Conservation (phyloP, 2,888 invertebrate genomes). For the Drosophila quinaria region DNA sequence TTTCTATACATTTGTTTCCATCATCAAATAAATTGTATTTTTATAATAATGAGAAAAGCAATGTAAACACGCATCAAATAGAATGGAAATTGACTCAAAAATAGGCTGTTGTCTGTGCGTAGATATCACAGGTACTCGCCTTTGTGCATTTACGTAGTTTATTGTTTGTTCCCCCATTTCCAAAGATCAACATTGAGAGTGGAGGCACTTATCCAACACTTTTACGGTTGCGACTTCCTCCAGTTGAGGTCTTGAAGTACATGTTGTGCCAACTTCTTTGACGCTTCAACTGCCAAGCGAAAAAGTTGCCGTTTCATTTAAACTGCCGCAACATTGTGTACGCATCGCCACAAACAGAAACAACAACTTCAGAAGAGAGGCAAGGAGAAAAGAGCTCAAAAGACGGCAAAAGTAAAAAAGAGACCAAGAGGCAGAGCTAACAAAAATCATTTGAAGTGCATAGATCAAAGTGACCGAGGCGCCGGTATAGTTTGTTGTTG, state of each 20-base stretch:
- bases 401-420: conserved; percentile 21
- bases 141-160: background rate
- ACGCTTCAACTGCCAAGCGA: conserved; percentile 58
- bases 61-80: background rate
- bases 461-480: conserved; percentile 78
- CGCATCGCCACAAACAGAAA: conserved; percentile 65
- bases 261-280: conserved; percentile 66
- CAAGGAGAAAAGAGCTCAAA: conserved; percentile 20
- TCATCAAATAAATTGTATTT: no score
- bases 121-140: background rate
- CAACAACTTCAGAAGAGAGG: conserved; percentile 4
- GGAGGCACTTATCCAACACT: conserved; percentile 52
- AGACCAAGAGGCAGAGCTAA: conserved; percentile 32
- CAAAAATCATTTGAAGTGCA: conserved; percentile 76
- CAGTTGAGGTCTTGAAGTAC: conserved; percentile 34
- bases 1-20: no score
- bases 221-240: conserved; percentile 50
- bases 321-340: conserved; percentile 74
- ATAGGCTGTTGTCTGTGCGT: background rate
- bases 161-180: conserved; percentile 12
- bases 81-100: background rate
- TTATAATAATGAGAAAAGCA: no score
- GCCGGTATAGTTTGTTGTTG: conserved; percentile 51
- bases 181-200: conserved; percentile 37
- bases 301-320: conserved; percentile 79